Base-by-base conservation (phyloP, 2,113 vertebrate species). In the Psophia crepitans region DNA sequence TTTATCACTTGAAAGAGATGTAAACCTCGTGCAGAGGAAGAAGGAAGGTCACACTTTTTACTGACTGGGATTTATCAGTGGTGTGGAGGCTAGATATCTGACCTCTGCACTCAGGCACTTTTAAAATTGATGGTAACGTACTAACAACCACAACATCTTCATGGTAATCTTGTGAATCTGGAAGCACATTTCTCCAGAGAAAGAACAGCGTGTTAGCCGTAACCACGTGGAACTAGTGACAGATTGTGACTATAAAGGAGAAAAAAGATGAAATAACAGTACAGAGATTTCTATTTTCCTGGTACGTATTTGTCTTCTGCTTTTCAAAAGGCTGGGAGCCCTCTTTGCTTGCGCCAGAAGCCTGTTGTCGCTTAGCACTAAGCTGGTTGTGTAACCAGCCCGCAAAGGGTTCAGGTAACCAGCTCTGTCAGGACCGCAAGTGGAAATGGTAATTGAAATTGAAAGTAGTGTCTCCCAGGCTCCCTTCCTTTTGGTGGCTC, bases 391-490 rank as follows among this genome's bases (percentile, higher is more conserved):
- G 61, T 89, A 85, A 76, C 39, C 91, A 77, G 87, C 49, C 76
- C 49, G 83, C 76, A 85, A 92, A 98, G 83, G 92, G 60, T 65
- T 95, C 49, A 46, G 88, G 75, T 92, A 96, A 98, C 32, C 51
- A 97, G 87, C 76, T 85, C 81, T 96, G 97, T 76, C 83, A 97
- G 69, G 56, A 96, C 65, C 7, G 5, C 76, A 75, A 76, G 49
- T 96, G 89, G 81, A 96, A 94, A 97, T 96, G 93, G 93, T 96
- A 97, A 98, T 94, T 97, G 92, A 95, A 97, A 98, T 90, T 96
- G 94, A 96, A 97, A 98, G 90, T 33, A 12, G 77, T 70, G 66
- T 96, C 96, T 97, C 77, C 87, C 27, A 10, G 71, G 76, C 79
- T 97, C 53, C 73, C 89, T 96, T 66, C 76, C 73, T 90, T 96